Percentiles rank a stretch among this genome's conserved stretches.
Evolutionary conservation across 2,113 vertebrate genomes (phyloP).

Genomic region (Motacilla tschutschensis): DNA sequence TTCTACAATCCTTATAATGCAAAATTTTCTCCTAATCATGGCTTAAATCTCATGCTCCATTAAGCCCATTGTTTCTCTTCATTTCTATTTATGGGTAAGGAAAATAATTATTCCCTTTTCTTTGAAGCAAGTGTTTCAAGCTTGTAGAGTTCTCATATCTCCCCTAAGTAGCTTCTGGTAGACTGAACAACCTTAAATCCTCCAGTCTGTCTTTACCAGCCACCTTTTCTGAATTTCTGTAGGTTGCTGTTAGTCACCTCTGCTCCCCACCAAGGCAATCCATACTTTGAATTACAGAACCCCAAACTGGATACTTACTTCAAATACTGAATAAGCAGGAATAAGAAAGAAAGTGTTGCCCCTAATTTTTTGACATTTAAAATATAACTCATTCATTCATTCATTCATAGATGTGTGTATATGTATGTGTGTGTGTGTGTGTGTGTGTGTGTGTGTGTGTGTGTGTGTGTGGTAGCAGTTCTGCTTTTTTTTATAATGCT

Average conservation of each 20-base stretch:
- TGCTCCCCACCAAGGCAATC: background rate
- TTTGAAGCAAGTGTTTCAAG: background rate
- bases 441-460: no score
- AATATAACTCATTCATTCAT: background rate
- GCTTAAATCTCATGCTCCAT: background rate
- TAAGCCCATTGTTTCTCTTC: background rate
- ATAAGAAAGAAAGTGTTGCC: background rate
- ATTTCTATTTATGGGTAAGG: background rate
- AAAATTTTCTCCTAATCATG: background rate
- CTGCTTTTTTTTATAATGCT: background rate
- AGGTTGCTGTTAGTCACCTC: background rate
- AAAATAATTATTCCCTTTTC: background rate
- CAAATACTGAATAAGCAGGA: background rate
- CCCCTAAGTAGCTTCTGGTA: background rate
- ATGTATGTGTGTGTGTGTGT: background rate
- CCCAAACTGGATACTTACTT: background rate
- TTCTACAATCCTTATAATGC: background rate
- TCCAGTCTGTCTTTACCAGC: background rate
- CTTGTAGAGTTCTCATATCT: background rate
- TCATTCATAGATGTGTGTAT: background rate
- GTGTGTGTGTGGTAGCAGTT: background rate
- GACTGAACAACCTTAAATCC: background rate
- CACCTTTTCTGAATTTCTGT: background rate
- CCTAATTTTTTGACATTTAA: background rate
- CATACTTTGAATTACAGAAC: background rate